Evolutionary conservation across 2,113 vertebrate genomes (phyloP).

Genomic region (Dicaeum eximium): DNA sequence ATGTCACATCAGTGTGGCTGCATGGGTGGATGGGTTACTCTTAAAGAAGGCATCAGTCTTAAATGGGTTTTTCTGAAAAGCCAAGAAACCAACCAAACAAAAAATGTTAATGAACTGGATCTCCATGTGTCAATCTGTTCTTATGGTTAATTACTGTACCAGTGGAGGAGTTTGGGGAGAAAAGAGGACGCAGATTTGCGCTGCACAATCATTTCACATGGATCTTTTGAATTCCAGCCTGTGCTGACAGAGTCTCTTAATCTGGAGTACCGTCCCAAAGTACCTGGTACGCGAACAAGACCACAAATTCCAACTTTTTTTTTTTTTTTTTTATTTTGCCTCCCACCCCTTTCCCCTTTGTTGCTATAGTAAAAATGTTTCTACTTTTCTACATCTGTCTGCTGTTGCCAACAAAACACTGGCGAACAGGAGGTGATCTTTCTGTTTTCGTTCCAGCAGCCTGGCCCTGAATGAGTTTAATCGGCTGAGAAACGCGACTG

Average conservation of each 20-base stretch:
- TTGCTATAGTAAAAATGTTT: slow-evolving; percentile 63
- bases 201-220: neutral
- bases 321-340: neutral
- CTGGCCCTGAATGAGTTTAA: slow-evolving; percentile 67
- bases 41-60: slow-evolving; percentile 14
- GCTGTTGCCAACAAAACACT: slow-evolving; percentile 68
- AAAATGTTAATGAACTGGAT: slow-evolving; percentile 28
- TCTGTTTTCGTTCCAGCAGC: slow-evolving; percentile 67
- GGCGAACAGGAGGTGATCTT: slow-evolving; percentile 63
- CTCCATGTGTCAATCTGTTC: neutral
- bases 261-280: neutral
- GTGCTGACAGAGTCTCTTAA: neutral
- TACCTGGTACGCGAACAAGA: neutral
- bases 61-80: neutral
- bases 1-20: slow-evolving; percentile 41
- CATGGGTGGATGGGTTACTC: neutral
- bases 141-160: slow-evolving; percentile 34
- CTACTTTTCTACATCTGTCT: slow-evolving; percentile 65
- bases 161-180: neutral
- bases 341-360: slow-evolving; percentile 44
- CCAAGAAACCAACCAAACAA: neutral
- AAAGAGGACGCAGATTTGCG: neutral
- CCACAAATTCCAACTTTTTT: neutral
- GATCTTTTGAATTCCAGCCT: neutral
- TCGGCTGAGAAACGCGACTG: slow-evolving; percentile 58